phyloP scores from a whole-genome alignment of 2,888 invertebrate genomes.

The Physocephala rufipes region DNA sequence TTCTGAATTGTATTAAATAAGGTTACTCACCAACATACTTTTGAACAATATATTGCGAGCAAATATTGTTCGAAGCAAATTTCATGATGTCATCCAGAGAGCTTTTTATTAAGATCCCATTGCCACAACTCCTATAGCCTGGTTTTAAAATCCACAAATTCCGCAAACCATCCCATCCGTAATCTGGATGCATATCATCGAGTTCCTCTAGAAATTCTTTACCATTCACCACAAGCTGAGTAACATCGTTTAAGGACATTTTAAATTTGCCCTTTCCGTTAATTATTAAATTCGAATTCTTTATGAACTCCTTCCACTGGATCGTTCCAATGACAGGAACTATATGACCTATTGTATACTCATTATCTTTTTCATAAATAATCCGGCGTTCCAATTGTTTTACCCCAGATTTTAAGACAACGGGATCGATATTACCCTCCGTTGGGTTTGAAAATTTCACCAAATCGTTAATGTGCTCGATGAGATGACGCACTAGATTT shows the following conservation, averaged over 20 bases:
- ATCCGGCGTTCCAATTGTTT: slow-evolving; percentile 48
- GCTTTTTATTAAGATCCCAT: slow-evolving; percentile 83
- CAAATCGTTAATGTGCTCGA: slow-evolving; percentile 46
- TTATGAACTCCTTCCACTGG: slow-evolving; percentile 52
- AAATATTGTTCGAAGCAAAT: slow-evolving; percentile 69
- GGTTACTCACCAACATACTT: slow-evolving; percentile 83
- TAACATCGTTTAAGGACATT: slow-evolving; percentile 48
- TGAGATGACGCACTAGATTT: slow-evolving; percentile 72
- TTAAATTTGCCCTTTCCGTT: slow-evolving; percentile 56
- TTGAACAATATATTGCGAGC: slow-evolving; percentile 80
- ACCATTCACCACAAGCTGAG: slow-evolving; percentile 61
- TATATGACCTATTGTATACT: slow-evolving; percentile 48
- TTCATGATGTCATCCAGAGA: slow-evolving; percentile 77
- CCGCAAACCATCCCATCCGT: slow-evolving; percentile 79
- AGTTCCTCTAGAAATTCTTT: slow-evolving; percentile 71
- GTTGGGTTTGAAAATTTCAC: slow-evolving; percentile 64
- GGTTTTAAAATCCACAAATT: slow-evolving; percentile 88
- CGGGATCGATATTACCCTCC: slow-evolving; percentile 66
- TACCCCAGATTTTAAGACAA: slow-evolving; percentile 48
- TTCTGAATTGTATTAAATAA: no score
- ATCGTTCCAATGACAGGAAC: not conserved
- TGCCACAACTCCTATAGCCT: slow-evolving; percentile 81
- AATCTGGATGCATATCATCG: slow-evolving; percentile 70
- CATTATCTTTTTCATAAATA: slow-evolving; percentile 44
- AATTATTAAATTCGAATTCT: slow-evolving; percentile 57